Conservation (phyloP, 2,797 vertebrate genomes). For the Muscicapa comitata region DNA sequence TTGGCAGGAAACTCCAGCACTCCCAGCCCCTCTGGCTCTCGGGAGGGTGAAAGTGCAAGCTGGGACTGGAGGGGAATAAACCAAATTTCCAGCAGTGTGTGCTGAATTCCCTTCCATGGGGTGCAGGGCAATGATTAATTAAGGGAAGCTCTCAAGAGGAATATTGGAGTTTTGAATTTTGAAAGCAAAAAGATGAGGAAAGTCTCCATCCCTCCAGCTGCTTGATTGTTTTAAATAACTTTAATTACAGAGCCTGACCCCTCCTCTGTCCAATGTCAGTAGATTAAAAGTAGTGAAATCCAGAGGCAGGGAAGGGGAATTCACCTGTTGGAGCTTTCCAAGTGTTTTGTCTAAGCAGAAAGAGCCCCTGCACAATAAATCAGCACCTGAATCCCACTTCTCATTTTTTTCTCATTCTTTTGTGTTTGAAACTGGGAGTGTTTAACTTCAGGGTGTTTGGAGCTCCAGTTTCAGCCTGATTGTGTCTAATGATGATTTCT, state of each 20-base stretch:
- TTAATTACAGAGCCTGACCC: background rate
- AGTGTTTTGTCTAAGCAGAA: background rate
- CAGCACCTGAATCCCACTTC: background rate
- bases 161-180: background rate
- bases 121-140: background rate
- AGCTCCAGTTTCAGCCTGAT: background rate
- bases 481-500: background rate
- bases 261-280: background rate
- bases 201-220: background rate
- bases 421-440: background rate
- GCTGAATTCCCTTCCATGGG: fast-evolving
- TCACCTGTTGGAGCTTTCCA: background rate
- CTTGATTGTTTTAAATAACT: background rate
- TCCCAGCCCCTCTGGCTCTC: background rate
- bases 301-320: background rate
- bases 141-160: background rate
- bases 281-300: background rate
- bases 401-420: background rate
- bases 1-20: background rate
- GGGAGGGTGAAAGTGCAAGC: background rate
- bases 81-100: fast-evolving
- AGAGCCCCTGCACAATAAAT: too few species aligned
- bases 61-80: background rate
- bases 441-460: background rate
- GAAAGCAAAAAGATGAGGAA: background rate